These are phyloP conservation scores for Hetaerina americana DNA, from an alignment of 1,140 invertebrate genomes.

Conservation along the genomic window DNA sequence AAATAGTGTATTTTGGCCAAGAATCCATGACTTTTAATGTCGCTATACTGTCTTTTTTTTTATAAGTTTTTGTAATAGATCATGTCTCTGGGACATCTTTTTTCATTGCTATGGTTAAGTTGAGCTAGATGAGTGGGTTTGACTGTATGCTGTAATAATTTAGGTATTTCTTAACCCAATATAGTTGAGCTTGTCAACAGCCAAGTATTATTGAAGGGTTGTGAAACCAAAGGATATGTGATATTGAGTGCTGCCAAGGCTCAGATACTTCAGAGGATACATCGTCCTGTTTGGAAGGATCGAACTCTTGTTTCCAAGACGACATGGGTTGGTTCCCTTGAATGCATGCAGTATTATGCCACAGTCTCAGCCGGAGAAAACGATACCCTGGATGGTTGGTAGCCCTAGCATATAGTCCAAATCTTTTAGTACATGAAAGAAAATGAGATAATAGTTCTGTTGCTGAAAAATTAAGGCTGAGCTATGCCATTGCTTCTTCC, in stretches of 20 bases:
- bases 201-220: conserved; percentile 89
- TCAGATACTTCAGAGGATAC: conserved; percentile 79
- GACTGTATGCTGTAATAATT: background rate
- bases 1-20: no score
- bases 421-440: no score
- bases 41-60: background rate
- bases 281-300: conserved; percentile 84
- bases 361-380: conserved; percentile 78
- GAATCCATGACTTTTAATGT: no score
- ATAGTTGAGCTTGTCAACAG: conserved; percentile 88
- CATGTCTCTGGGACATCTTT: background rate
- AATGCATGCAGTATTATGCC: conserved; percentile 98
- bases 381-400: conserved; percentile 36
- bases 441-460: no score
- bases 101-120: background rate
- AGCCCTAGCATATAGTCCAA: no score
- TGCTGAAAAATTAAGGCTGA: no score
- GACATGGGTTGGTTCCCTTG: conserved; percentile 86
- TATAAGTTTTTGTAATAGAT: conserved; percentile 3
- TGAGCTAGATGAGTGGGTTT: no score
- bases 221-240: conserved; percentile 92
- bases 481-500: no score
- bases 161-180: conserved; percentile 20
- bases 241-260: conserved; percentile 92
- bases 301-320: conserved; percentile 81